A percentile compares a stretch with the other conserved stretches of the same genome.
Evolutionary conservation across 2,113 vertebrate genomes (phyloP).

Genomic region (Stegostoma tigrinum): DNA sequence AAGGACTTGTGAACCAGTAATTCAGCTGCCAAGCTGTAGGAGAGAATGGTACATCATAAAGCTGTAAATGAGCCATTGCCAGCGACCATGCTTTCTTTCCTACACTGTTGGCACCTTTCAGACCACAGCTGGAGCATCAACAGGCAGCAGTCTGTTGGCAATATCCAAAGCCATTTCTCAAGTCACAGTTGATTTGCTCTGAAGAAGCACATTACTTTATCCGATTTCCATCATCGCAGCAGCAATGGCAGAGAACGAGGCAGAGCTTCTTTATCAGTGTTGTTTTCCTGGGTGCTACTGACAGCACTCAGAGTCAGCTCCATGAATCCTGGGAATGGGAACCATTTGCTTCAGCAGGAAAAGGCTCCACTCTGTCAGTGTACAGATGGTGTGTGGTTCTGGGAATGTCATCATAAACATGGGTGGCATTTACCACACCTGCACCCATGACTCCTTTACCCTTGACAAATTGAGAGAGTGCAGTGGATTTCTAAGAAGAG

Average conservation of each 20-base stretch:
- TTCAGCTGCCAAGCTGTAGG: not conserved
- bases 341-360: slow-evolving; percentile 6
- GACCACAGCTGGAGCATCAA: slow-evolving; percentile 13
- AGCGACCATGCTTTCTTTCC: not conserved
- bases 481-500: not conserved
- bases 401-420: not conserved
- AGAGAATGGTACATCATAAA: not conserved
- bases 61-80: not conserved
- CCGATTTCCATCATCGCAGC: not conserved
- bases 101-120: not conserved
- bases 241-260: not conserved
- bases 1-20: not conserved
- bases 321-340: not conserved
- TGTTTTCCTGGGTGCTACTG: not conserved
- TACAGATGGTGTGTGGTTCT: not conserved
- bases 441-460: slow-evolving; percentile 31
- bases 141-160: not conserved
- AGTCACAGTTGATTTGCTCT: slow-evolving; percentile 14
- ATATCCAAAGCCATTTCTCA: slow-evolving; percentile 22
- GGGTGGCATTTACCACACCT: slow-evolving; percentile 9
- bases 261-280: not conserved
- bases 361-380: not conserved
- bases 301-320: not conserved
- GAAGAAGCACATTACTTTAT: not conserved
- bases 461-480: not conserved